Conservation (phyloP, 2,888 invertebrate species). For the Dusona sp. region DNA sequence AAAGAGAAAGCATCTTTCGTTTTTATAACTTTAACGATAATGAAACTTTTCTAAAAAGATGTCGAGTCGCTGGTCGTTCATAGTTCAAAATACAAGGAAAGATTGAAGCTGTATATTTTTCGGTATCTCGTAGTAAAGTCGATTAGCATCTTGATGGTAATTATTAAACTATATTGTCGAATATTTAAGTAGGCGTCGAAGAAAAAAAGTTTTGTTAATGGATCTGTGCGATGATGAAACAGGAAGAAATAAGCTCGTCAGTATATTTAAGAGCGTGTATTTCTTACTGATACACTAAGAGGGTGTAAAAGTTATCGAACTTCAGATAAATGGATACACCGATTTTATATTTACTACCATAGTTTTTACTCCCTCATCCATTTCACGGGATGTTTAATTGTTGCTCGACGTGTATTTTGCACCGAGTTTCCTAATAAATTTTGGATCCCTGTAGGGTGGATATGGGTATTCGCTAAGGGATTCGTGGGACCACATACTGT, state of each 20-base stretch:
- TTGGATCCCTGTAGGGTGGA: conserved; percentile 43
- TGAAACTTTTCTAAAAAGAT: conserved; percentile 14
- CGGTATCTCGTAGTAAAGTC: conserved; percentile 19
- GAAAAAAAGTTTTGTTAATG: background rate
- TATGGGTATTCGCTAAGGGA: conserved; percentile 39
- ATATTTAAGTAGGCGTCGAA: background rate
- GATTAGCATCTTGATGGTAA: conserved; percentile 31
- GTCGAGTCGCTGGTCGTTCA: background rate
- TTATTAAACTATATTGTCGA: conserved; percentile 29
- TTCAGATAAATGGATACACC: background rate
- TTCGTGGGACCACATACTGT: conserved; percentile 42
- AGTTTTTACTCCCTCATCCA: background rate
- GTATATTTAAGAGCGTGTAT: background rate
- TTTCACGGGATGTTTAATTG: conserved; percentile 46
- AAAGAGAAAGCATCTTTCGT: conserved; percentile 16
- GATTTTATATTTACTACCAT: conserved; percentile 5
- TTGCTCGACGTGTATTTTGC: conserved; percentile 47
- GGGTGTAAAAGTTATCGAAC: conserved; percentile 47
- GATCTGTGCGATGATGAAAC: background rate
- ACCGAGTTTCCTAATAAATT: conserved; percentile 64
- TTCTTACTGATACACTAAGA: no score
- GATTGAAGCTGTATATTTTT: background rate
- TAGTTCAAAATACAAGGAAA: conserved; percentile 7
- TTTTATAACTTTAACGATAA: conserved; percentile 6
- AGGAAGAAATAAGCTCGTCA: background rate